A percentile compares a stretch with the other conserved stretches of the same genome.
phyloP scores from a whole-genome alignment of 1,140 invertebrate species.

The Anadara kagoshimensis region DNA sequence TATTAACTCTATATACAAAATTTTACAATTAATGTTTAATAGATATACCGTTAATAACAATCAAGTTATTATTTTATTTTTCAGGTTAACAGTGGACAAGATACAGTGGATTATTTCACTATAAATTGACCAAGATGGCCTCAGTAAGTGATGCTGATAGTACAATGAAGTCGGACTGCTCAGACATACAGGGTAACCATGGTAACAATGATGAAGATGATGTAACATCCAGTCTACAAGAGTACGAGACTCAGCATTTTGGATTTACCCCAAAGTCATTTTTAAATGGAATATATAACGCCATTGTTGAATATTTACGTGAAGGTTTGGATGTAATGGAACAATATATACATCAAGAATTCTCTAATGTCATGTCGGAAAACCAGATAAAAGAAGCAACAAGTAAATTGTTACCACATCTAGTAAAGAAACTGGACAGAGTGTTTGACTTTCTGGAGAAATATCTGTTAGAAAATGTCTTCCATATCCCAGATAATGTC shows the following conservation, averaged over 20 bases:
- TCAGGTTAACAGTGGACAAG: too few species aligned
- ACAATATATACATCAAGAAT: slow-evolving; percentile 32
- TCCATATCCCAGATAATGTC: slow-evolving; percentile 44
- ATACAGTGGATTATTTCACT: too few species aligned
- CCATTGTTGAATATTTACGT: slow-evolving; percentile 44
- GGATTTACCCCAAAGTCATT: slow-evolving; percentile 60
- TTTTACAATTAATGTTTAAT: too few species aligned
- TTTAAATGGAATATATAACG: slow-evolving; percentile 57
- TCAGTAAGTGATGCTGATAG: too few species aligned
- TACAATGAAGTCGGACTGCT: too few species aligned
- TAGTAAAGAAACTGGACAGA: neutral
- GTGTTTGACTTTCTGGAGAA: slow-evolving; percentile 3
- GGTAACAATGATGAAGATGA: too few species aligned
- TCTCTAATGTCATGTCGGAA: neutral
- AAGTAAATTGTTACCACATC: neutral
- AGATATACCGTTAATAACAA: too few species aligned
- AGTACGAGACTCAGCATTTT: slow-evolving; percentile 61
- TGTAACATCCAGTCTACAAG: slow-evolving; percentile 19
- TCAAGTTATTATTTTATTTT: too few species aligned
- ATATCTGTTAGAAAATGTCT: slow-evolving; percentile 50
- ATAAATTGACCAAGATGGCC: too few species aligned
- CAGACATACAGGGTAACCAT: too few species aligned
- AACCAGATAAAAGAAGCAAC: neutral
- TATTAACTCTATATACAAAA: too few species aligned
- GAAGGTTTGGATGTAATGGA: slow-evolving; percentile 44